phyloP scores from a whole-genome alignment of 2,797 vertebrate species.

The Phoeniculus purpureus region DNA sequence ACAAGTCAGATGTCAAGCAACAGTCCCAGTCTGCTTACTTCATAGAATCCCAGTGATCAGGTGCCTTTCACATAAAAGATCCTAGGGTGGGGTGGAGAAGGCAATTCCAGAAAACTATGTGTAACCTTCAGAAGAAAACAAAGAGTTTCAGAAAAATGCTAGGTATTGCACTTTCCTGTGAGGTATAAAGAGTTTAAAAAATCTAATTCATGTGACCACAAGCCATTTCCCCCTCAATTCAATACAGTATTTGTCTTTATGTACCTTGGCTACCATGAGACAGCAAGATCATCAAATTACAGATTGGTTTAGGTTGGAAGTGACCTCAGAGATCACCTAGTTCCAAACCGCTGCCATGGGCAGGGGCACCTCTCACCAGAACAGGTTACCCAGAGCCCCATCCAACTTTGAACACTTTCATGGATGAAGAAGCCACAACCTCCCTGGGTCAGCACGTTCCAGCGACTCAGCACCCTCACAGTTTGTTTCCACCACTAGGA shows the following conservation, averaged over 20 bases:
- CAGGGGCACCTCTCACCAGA: too few relatives aligned
- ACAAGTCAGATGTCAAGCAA: rapidly evolving
- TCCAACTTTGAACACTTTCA: too few relatives aligned
- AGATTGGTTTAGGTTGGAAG: too few relatives aligned
- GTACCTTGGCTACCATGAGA: rapidly evolving
- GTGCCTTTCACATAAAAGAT: background rate
- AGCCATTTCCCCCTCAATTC: background rate
- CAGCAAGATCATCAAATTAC: rapidly evolving
- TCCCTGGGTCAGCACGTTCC: too few relatives aligned
- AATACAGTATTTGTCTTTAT: rapidly evolving
- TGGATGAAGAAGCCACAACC: too few relatives aligned
- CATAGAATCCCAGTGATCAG: background rate
- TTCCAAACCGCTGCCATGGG: too few relatives aligned
- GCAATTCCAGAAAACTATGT: background rate
- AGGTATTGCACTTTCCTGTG: rapidly evolving
- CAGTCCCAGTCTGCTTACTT: background rate
- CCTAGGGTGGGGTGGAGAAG: rapidly evolving
- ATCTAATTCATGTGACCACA: background rate
- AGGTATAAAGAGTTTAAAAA: rapidly evolving
- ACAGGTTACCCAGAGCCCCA: too few relatives aligned
- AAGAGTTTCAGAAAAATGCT: background rate
- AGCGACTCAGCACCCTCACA: too few relatives aligned
- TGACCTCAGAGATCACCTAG: too few relatives aligned
- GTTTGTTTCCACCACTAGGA: background rate
- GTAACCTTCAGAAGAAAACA: background rate